Evolutionary conservation across 2,888 invertebrate genomes (phyloP).

Genomic region (Sinelater perroti): DNA sequence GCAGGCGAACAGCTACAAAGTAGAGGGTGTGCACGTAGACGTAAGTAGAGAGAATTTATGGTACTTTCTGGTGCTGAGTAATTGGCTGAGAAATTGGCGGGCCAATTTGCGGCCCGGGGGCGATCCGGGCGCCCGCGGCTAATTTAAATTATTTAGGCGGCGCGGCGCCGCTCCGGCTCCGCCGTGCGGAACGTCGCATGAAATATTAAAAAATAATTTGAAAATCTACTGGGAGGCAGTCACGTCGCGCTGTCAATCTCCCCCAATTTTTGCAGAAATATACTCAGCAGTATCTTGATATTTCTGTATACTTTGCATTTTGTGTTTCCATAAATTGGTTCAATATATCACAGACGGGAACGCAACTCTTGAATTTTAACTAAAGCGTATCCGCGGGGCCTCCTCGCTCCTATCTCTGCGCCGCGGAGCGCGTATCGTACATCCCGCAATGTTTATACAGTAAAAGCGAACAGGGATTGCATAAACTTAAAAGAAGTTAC

Average conservation of each 20-base stretch:
- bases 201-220: constrained; percentile 31
- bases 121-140: neutral
- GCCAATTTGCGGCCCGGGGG: neutral
- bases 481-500: constrained; percentile 25
- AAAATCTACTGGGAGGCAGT: constrained; percentile 19
- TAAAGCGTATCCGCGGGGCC: constrained; percentile 36
- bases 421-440: constrained; percentile 30
- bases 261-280: constrained; percentile 32
- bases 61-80: neutral
- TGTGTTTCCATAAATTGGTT: constrained; percentile 40
- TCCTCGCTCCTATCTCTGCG: constrained; percentile 34
- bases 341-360: constrained; percentile 38
- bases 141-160: constrained; percentile 18
- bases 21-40: constrained; percentile 74
- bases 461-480: constrained; percentile 22
- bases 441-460: constrained; percentile 36
- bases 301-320: constrained; percentile 39
- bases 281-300: constrained; percentile 36
- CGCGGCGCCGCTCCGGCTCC: no score
- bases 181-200: constrained; percentile 17
- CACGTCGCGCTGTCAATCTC: constrained; percentile 34
- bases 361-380: constrained; percentile 39
- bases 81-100: no score
- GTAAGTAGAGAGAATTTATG: constrained; percentile 63
- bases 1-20: constrained; percentile 74